These are phyloP conservation scores for Diprion similis DNA, from an alignment of 1,140 invertebrate species.

Conservation along the genomic window DNA sequence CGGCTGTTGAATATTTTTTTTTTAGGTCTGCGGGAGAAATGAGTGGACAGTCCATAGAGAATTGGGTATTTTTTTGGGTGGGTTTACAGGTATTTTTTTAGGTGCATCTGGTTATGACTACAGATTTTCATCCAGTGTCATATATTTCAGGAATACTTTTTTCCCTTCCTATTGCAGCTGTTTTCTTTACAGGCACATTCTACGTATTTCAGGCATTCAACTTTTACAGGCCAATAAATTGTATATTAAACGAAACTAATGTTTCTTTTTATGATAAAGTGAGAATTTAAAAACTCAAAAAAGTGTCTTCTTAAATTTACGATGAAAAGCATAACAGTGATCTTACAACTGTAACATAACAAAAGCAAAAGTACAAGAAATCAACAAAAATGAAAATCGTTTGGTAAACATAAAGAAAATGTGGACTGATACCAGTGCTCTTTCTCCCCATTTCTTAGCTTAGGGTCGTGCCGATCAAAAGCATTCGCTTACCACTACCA, in stretches of 20 bases:
- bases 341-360: slow-evolving; percentile 23
- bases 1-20: slow-evolving; percentile 25
- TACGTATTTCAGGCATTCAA: slow-evolving; percentile 27
- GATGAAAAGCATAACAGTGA: not conserved
- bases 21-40: slow-evolving; percentile 43
- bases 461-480: slow-evolving; percentile 63
- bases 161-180: slow-evolving; percentile 51
- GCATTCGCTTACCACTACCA: slow-evolving; percentile 62
- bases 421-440: slow-evolving; percentile 61
- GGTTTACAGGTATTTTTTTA: slow-evolving; percentile 48
- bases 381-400: slow-evolving; percentile 32
- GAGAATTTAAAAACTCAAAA: slow-evolving; percentile 19
- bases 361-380: slow-evolving; percentile 27
- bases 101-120: slow-evolving; percentile 46
- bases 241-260: slow-evolving; percentile 31
- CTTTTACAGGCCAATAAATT: slow-evolving; percentile 4
- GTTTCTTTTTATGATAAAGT: slow-evolving; percentile 31
- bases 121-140: slow-evolving; percentile 31
- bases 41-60: slow-evolving; percentile 31
- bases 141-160: slow-evolving; percentile 43
- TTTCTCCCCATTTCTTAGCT: slow-evolving; percentile 64
- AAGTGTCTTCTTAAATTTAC: not conserved
- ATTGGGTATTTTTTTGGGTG: slow-evolving; percentile 31
- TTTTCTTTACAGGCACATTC: slow-evolving; percentile 60
- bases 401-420: slow-evolving; percentile 46